Conservation (phyloP, 2,113 vertebrate species). For the Camelus bactrianus region DNA sequence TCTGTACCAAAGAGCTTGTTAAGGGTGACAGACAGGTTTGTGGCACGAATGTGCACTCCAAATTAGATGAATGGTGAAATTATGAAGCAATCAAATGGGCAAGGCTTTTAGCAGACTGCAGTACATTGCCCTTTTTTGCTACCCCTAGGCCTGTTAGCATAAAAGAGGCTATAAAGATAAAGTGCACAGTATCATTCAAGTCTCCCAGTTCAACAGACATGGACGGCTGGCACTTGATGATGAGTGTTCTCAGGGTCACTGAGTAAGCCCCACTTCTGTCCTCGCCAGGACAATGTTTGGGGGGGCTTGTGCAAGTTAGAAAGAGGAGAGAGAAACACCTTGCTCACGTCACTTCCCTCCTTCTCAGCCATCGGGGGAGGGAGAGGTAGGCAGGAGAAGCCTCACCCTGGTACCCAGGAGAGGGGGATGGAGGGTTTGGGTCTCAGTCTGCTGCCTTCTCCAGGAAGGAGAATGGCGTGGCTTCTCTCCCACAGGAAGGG, state of each 20-base stretch:
- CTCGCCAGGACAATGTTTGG: neutral
- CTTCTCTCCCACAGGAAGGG: neutral
- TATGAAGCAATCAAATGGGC: conserved; percentile 82
- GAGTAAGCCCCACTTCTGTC: neutral
- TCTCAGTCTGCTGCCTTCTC: neutral
- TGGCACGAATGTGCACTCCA: conserved; percentile 75
- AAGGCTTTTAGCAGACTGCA: conserved; percentile 82
- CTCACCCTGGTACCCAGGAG: neutral
- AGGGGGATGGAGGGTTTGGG: neutral
- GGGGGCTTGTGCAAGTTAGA: neutral
- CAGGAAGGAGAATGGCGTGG: neutral
- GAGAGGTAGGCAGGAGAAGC: neutral
- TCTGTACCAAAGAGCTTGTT: conserved; percentile 73
- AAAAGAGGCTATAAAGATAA: conserved; percentile 83
- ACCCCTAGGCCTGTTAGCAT: conserved; percentile 77
- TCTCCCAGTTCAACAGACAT: conserved; percentile 69
- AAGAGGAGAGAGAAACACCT: neutral
- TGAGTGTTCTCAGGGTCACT: neutral
- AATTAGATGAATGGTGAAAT: conserved; percentile 82
- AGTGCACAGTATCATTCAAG: conserved; percentile 75
- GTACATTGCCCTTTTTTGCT: conserved; percentile 72
- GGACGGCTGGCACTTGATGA: conserved; percentile 23
- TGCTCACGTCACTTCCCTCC: neutral
- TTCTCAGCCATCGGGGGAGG: neutral
- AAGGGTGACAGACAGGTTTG: conserved; percentile 75